Evolutionary conservation across 2,888 invertebrate genomes (phyloP).

Genomic region (Tuberolachnus salignus): DNA sequence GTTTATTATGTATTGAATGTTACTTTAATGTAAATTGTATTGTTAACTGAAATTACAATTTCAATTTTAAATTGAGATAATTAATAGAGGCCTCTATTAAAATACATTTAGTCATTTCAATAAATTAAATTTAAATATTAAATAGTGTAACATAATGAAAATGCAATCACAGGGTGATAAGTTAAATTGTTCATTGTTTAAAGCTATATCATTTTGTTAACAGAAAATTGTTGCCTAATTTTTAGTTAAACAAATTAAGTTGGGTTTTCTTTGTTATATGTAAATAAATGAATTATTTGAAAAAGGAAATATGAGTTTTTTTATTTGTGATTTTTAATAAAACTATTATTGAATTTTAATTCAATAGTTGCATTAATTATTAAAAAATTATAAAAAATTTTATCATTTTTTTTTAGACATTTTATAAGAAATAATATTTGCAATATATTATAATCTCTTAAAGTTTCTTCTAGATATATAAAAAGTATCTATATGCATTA

Average conservation of each 20-base stretch:
- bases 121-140: too few species aligned
- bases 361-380: too few species aligned
- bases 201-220: slow-evolving; percentile 34
- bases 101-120: slow-evolving; percentile 13
- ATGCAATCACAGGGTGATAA: slow-evolving; percentile 47
- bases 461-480: too few species aligned
- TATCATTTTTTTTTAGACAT: too few species aligned
- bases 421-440: too few species aligned
- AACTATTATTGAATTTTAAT: too few species aligned
- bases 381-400: too few species aligned
- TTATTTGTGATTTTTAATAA: neutral
- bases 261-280: slow-evolving; percentile 51
- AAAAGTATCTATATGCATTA: too few species aligned
- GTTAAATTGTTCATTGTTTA: slow-evolving; percentile 44
- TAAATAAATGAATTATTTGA: slow-evolving; percentile 51
- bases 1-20: neutral
- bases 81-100: slow-evolving; percentile 6
- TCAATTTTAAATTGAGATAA: slow-evolving; percentile 3
- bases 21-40: slow-evolving; percentile 16
- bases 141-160: slow-evolving; percentile 22
- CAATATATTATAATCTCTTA: too few species aligned
- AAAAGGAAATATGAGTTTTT: slow-evolving; percentile 38
- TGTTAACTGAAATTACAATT: slow-evolving; percentile 14
- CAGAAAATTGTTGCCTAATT: slow-evolving; percentile 42
- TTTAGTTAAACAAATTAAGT: slow-evolving; percentile 47